Evolutionary conservation across 2,797 vertebrate genomes (phyloP).

Genomic region (Phrynocephalus forsythii): DNA sequence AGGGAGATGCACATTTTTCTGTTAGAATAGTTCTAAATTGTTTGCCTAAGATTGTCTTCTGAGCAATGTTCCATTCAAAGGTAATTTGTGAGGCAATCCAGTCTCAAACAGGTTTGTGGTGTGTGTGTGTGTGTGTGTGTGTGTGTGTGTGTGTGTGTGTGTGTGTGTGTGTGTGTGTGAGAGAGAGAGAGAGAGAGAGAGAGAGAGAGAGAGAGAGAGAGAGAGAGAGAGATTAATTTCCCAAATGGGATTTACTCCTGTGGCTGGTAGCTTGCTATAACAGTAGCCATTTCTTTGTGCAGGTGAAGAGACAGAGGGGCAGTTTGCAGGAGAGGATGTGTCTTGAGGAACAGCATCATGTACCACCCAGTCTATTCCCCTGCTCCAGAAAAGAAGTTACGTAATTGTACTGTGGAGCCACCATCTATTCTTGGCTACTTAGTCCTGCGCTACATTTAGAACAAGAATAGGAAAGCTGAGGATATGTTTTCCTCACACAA

Average conservation of each 20-base stretch:
- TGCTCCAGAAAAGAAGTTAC: background rate
- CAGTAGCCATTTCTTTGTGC: background rate
- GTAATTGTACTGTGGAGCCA: background rate
- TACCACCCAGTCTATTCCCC: no score
- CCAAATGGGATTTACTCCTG: background rate
- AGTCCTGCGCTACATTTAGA: background rate
- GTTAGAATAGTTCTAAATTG: rapidly evolving
- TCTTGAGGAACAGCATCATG: no score
- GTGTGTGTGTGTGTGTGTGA: no score
- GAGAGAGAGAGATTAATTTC: background rate
- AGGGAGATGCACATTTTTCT: background rate
- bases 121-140: no score
- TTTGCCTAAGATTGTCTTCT: background rate
- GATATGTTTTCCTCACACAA: background rate
- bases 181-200: no score
- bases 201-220: background rate
- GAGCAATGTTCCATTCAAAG: background rate
- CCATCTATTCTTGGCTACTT: background rate
- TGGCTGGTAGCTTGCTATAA: background rate
- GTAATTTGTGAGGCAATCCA: background rate
- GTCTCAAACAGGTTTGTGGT: constrained; percentile 1
- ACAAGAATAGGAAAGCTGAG: background rate
- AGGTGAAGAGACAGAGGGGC: background rate
- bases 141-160: no score
- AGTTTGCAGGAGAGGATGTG: background rate